Base-by-base conservation (phyloP, 30 jellyfish, hydroid and myxozoan genomes). In the Sanderia malayensis region DNA sequence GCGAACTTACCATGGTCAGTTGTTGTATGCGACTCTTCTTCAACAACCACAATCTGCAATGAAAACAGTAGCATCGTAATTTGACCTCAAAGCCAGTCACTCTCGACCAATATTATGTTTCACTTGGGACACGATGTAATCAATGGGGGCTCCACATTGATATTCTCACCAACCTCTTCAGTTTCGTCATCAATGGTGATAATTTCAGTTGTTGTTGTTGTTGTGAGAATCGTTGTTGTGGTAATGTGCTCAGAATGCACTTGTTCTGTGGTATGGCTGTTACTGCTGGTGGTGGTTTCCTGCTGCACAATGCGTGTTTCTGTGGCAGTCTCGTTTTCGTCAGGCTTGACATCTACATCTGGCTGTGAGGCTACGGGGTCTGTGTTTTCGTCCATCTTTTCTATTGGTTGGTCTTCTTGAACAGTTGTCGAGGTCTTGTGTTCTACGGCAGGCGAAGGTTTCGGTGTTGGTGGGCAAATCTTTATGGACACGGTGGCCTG, bases 401-500 rank as follows among this genome's bases (percentile, higher is more conserved):
- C 65, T n/a, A n/a, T n/a, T n/a, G n/a, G n/a, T n/a, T n/a, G n/a
- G n/a, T n/a, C n/a, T n/a, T n/a, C n/a, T n/a, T n/a, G n/a, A n/a
- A n/a, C n/a, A 64, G 44, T 62, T 46, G 33, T 74, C 2, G 64
- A 24, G 17, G 86, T 37, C 7, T 59, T 64, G 6, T 44, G 55
- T 21, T 10, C 71, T 24, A 19, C 77, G 17, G 37, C 69, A 19
- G 44, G 68, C 3, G 69, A 68, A 6, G 86, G 86, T 19, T 41
- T 47, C 21, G 86, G 86, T 19, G 86, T 74, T 41, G 86, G 86
- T 4, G 86, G 86, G 27, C 76, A 74, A 19, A 74, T 74, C 24
- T 62, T 74, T 0, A 74, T 74, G 1, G 75, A 57, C 10, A 74
- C 86, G 24, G 27, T 19, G n/a, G 86, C 78, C 6, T 58, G 77